Base-by-base conservation (phyloP, 2,888 invertebrate genomes). In the Ophioninae sp. region DNA sequence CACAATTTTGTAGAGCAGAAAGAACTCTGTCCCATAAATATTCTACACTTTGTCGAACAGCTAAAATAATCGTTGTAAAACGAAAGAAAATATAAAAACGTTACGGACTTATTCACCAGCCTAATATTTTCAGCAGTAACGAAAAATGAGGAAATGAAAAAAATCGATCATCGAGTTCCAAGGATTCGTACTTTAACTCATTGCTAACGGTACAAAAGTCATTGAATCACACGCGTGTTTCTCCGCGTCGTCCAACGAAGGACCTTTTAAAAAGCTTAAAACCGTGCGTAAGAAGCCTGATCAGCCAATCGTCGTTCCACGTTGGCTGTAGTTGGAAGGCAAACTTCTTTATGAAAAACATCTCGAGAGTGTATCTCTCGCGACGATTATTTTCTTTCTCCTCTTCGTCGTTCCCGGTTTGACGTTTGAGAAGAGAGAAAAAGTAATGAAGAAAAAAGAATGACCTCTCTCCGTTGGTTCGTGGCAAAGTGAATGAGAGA, bases 121-220 rank as follows among this genome's bases (percentile, higher is more conserved):
- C 30, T 30, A 30, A 30, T 30, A 30, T 30, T 30, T 30, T 30
- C 30, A 30, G 30, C 30, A 30, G 30, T 30, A 30, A 30, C 3
- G 50, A 70, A 64, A 23, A 50, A 68, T 59, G 73, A 57, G 44
- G 61, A 50, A 67, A 77, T 13, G 23, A 56, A 68, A 65, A 67
- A 39, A 72, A 67, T 74, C 20, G 50, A 39, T 20, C 6, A 21
- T 13, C 17, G 23, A 21, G 17, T 30, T 7, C n/a, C 62, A 41
- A 74, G 44, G 23, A 39, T 3, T 74, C 59, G 73, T 50, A 13
- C 50, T 50, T 50, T 5, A 50, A 17, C 8, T 50, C 1, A 50
- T 50, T 8, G 50, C 3, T 1, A 30, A 3, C 10, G 10, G 13
- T 44, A 44, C 0, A 13, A 13, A 44, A 44, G 10, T 8, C 10